A percentile compares a stretch with the other conserved stretches of the same genome.
Conservation (phyloP, 2,888 invertebrate species). For the Drosophila neonasuta region DNA sequence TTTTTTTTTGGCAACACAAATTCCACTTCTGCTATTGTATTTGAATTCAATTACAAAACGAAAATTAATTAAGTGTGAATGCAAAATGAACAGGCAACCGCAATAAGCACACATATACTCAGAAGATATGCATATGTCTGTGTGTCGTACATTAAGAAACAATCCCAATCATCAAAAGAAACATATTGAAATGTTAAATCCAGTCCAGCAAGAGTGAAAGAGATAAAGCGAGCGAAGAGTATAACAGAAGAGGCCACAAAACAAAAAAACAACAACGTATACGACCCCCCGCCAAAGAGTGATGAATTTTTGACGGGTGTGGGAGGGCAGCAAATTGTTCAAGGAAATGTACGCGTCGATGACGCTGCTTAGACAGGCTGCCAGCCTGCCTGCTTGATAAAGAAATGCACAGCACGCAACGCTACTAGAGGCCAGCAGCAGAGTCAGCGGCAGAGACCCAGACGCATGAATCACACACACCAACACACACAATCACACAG, state of each 20-base stretch:
- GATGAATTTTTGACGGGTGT: constrained; percentile 24
- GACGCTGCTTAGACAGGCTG: constrained; percentile 50
- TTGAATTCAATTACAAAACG: constrained; percentile 54
- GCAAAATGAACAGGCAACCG: constrained; percentile 46
- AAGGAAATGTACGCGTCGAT: constrained; percentile 58
- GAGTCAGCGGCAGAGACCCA: constrained; percentile 38
- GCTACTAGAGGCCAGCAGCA: constrained; percentile 11
- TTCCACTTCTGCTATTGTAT: constrained; percentile 37
- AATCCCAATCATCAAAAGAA: constrained; percentile 54
- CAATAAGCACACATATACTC: constrained; percentile 7
- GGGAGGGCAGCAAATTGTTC: constrained; percentile 39
- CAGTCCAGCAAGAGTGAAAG: constrained; percentile 24
- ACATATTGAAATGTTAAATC: constrained; percentile 41
- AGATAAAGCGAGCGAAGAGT: constrained; percentile 2
- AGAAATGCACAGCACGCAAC: constrained; percentile 63
- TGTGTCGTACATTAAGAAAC: constrained; percentile 26
- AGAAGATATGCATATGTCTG: background rate
- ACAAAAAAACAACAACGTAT: constrained; percentile 10
- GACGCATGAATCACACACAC: constrained; percentile 72
- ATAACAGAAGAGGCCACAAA: constrained; percentile 12
- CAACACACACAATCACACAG: constrained; percentile 36
- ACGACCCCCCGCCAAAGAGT: constrained; percentile 61
- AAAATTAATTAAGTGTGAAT: constrained; percentile 66
- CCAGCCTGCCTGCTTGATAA: constrained; percentile 50
- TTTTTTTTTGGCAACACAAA: constrained; percentile 35